phyloP scores from a whole-genome alignment of 2,113 vertebrate species.

The Corvus hawaiiensis region DNA sequence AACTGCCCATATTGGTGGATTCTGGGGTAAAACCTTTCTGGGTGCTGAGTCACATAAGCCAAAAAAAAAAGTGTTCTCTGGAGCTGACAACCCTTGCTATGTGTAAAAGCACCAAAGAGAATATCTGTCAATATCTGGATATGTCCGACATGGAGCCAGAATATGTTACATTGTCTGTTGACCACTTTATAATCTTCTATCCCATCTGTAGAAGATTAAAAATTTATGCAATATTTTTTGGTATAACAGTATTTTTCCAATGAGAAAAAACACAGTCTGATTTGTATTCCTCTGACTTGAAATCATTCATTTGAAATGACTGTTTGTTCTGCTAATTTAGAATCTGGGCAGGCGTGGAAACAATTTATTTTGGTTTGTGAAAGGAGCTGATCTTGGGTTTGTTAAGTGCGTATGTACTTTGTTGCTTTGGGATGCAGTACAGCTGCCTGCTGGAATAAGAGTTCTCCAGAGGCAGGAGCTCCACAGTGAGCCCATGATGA shows the following conservation, averaged over 20 bases:
- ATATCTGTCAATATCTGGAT: background rate
- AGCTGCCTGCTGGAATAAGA: background rate
- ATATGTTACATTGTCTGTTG: background rate
- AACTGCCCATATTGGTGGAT: background rate
- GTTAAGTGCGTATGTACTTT: background rate
- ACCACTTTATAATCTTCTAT: background rate
- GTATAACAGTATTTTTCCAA: background rate
- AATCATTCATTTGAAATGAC: slow-evolving; percentile 55
- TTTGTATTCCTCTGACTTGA: slow-evolving; percentile 45
- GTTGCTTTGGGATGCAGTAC: background rate
- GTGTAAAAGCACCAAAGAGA: background rate
- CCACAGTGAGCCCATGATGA: fast-evolving
- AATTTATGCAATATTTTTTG: background rate
- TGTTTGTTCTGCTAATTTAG: slow-evolving; percentile 51
- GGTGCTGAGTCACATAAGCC: background rate
- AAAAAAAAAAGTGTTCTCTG: background rate
- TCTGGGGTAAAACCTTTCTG: background rate
- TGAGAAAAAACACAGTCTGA: background rate
- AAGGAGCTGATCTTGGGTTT: background rate
- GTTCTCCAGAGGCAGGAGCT: background rate
- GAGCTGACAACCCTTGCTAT: background rate
- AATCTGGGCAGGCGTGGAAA: slow-evolving; percentile 20
- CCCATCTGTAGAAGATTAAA: background rate
- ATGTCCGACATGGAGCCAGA: background rate
- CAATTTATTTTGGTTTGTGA: slow-evolving; percentile 37